Conservation (phyloP, 2,797 vertebrate genomes). For the Mycteria americana region DNA sequence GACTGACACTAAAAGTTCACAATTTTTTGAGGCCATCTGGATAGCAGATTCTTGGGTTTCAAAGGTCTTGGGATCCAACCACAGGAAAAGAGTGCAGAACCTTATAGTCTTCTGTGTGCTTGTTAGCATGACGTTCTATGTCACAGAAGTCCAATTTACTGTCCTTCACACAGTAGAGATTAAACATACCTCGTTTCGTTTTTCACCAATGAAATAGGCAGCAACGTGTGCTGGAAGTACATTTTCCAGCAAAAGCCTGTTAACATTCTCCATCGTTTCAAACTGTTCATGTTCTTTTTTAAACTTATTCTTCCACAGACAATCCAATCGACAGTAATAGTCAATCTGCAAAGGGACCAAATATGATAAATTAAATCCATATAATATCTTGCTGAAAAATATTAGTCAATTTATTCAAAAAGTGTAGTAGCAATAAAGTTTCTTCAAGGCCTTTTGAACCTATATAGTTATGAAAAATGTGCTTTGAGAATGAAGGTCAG, state of each 20-base stretch:
- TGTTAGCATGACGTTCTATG: neutral
- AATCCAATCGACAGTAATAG: conserved; percentile 91
- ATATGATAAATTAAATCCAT: neutral
- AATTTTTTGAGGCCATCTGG: neutral
- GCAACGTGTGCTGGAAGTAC: conserved; percentile 96
- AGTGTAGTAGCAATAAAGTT: neutral
- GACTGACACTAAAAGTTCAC: neutral
- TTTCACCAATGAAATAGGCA: conserved; percentile 92
- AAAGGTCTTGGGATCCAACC: neutral
- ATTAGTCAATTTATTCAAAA: neutral
- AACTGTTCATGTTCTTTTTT: conserved; percentile 94
- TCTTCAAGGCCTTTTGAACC: neutral
- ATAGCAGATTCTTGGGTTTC: neutral
- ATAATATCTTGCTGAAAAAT: neutral
- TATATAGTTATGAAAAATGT: neutral
- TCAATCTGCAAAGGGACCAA: conserved; percentile 81
- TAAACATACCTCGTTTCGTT: conserved; percentile 89
- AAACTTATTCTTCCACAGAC: conserved; percentile 94
- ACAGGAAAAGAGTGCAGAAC: neutral
- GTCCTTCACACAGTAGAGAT: neutral
- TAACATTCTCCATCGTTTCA: conserved; percentile 96
- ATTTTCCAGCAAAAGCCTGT: conserved; percentile 94
- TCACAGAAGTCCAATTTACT: neutral
- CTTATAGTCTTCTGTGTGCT: neutral
- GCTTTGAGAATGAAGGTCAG: neutral